These are phyloP conservation scores for Fopius arisanus DNA, from an alignment of 1,140 invertebrate species.

Conservation along the genomic window DNA sequence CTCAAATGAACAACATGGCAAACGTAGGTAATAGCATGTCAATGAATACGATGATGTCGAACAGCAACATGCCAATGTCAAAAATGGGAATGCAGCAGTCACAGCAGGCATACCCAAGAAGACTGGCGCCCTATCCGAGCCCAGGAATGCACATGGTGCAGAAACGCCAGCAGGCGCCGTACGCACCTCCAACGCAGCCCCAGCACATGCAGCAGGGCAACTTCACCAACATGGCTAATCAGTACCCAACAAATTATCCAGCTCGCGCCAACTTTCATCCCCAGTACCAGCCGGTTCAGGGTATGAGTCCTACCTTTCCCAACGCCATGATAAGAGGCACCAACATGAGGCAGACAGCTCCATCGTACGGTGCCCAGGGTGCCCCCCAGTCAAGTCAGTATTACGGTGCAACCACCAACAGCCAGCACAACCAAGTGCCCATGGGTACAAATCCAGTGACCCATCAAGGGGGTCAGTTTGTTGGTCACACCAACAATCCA, in stretches of 20 bases:
- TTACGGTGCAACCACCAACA: conserved; percentile 61
- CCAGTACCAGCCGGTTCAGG: conserved; percentile 75
- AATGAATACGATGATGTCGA: conserved; percentile 72
- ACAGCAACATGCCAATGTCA: conserved; percentile 64
- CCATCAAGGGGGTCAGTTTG: conserved; percentile 38
- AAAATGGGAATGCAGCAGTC: conserved; percentile 69
- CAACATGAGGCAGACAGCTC: conserved; percentile 70
- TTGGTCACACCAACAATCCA: conserved; percentile 50
- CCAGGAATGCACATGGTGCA: conserved; percentile 84
- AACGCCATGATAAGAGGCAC: conserved; percentile 61
- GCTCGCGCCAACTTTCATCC: conserved; percentile 73
- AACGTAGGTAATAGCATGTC: conserved; percentile 62
- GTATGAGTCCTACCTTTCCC: conserved; percentile 63
- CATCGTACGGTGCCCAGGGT: conserved; percentile 69
- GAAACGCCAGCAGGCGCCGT: conserved; percentile 67
- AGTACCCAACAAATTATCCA: conserved; percentile 66
- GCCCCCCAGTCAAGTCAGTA: conserved; percentile 65
- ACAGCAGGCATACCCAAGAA: conserved; percentile 64
- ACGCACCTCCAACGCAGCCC: conserved; percentile 5
- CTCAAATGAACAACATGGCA: conserved; percentile 71
- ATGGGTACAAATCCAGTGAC: conserved; percentile 35
- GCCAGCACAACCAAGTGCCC: conserved; percentile 39
- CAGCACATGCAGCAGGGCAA: conserved; percentile 62
- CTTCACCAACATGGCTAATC: conserved; percentile 64
- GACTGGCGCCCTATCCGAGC: conserved; percentile 81